Base-by-base conservation (phyloP, 2,113 vertebrate genomes). In the Trematocara variabile region DNA sequence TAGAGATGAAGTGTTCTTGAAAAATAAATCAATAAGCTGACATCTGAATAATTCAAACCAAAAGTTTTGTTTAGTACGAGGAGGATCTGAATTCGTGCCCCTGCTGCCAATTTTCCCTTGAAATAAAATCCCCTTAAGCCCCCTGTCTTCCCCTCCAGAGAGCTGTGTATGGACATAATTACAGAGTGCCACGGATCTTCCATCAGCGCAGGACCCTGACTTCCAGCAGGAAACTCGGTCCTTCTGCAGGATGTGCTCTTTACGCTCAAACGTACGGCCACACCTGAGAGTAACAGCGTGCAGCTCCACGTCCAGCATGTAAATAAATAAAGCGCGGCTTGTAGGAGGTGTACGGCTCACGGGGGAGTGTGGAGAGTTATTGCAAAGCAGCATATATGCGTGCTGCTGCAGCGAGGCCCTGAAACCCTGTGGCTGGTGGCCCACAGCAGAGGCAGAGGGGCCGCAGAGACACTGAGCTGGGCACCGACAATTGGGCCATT, bases 51-150 rank as follows among this genome's bases (percentile, higher is more conserved):
- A 96, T 90, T 93, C 88, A 91, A 95, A 95, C 91, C 93, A 93
- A 93, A 95, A 22, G 89, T 84, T 87, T 58, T 84, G 63, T 60
- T 39, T 86, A 63, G 55, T 87, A 77, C 79, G 53, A 56, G 44
- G 79, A 91, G 84, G 84, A 87, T 91, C 83, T 82, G 84, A 88
- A 81, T 90, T 83, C 86, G 85, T 78, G 86, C 75, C 63, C 77
- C 50, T 75, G 81, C 90, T 91, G 85, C 89, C 89, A 93, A 91
- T 88, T 90, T 93, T 86, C 79, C 68, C 84, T 95, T 96, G 93
- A 95, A 95, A 95, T 93, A 82, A 95, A 96, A 94, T 91, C 94
- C 93, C 93, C 85, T 92, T 95, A 94, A 96, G 89, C 91, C 89
- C 46, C 85, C 68, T 87, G 89, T 94, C 84, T 92, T 91, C 88